Base-by-base conservation (phyloP, 2,113 vertebrate species). In the Aptenodytes patagonicus region DNA sequence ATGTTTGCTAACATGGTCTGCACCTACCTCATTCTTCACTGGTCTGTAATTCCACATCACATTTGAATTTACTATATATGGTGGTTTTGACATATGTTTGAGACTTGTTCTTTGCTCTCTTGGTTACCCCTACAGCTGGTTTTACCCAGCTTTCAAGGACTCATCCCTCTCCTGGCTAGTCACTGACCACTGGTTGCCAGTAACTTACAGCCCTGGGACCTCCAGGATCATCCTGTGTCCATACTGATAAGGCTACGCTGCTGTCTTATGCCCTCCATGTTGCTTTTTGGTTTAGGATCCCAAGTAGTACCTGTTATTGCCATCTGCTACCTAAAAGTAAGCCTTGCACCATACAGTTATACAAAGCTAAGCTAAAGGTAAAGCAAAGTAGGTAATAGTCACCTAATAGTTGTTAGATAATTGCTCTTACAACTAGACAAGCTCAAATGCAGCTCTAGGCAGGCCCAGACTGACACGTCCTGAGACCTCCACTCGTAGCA, bases 401-500 rank as follows among this genome's bases (percentile, higher is more conserved):
- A 36, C 14, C 17, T 34, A 17, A 25, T 2, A 34, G 29, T 60
- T 46, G 7, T 36, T 62, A 87, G 36, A 10, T 34, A 55, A 57
- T 90, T 75, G 31, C 16, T 83, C 8, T 38, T 68, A 14, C 3
- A 73, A 17, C 36, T 69, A 25, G 78, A 55, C 18, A 68, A 68
- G 25, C 34, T 61, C 16, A 17, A 51, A 24, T 13, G 16, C 11
- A 72, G 10, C 29, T 49, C n/a, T 26, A n/a, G 42, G 29, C 46
- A 72, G 40, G 46, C 22, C 31, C 31, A 9, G 25, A 6, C 20
- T 38, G 73, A 70, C 34, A 15, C 0, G 0, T 60, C 64, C 38
- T 3, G 9, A 80, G 62, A 83, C 20, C 12, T 54, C 10, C 1
- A 1, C 24, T 25, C 19, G 26, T 7, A 60, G 4, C 2, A 4